Percentiles rank a stretch among this genome's conserved stretches.
These are phyloP conservation scores for Cremastinae sp. DNA, from an alignment of 2,888 invertebrate species.

Conservation along the genomic window DNA sequence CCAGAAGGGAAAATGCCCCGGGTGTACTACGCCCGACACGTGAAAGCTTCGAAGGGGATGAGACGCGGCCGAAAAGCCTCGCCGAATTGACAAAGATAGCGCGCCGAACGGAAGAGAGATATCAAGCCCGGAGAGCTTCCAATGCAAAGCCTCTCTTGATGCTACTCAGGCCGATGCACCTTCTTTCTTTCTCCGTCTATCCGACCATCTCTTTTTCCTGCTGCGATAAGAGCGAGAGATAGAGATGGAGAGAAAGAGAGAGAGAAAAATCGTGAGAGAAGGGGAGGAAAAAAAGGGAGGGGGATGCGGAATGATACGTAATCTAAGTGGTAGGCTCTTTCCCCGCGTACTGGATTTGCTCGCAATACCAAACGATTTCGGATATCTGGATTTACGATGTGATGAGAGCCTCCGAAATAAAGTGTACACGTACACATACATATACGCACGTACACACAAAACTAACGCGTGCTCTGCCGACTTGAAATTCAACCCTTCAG, in stretches of 20 bases:
- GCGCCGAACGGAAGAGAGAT: slow-evolving; percentile 32
- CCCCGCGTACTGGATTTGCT: slow-evolving; percentile 32
- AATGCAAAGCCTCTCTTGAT: slow-evolving; percentile 36
- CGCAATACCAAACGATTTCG: slow-evolving; percentile 50
- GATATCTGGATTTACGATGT: slow-evolving; percentile 44
- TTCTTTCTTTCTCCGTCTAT: slow-evolving; percentile 31
- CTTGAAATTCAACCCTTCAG: no score
- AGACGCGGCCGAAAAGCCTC: slow-evolving; percentile 65
- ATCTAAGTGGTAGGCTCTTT: slow-evolving; percentile 42
- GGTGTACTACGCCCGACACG: slow-evolving; percentile 64
- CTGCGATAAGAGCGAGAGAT: no score
- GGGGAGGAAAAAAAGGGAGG: no score
- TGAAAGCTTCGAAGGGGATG: slow-evolving; percentile 71
- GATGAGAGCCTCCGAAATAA: slow-evolving; percentile 37
- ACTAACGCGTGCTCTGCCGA: no score
- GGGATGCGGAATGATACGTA: slow-evolving; percentile 37
- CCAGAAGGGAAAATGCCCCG: neutral
- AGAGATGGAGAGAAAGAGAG: neutral
- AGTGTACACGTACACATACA: no score
- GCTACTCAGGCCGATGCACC: slow-evolving; percentile 24
- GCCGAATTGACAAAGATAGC: slow-evolving; percentile 69
- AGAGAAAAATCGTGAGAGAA: slow-evolving; percentile 3
- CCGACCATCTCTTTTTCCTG: neutral
- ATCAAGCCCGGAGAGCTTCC: slow-evolving; percentile 21
- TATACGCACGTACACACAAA: no score